Percentiles rank a stretch among this genome's conserved stretches.
Evolutionary conservation across 2,888 invertebrate genomes (phyloP).

Genomic region (Candidula unifasciata): DNA sequence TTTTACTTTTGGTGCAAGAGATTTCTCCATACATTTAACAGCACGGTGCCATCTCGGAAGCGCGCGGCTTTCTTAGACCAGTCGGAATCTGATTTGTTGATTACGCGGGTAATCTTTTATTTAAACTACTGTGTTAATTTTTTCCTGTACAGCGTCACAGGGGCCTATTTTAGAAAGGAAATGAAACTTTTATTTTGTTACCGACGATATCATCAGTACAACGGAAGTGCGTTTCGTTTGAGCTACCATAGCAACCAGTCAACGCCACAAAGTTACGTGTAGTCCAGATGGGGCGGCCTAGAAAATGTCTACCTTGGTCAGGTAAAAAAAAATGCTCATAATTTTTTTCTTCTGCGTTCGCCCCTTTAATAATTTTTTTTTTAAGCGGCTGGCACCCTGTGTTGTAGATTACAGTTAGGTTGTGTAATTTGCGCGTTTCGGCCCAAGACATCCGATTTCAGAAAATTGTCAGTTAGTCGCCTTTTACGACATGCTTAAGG

Average conservation of each 20-base stretch:
- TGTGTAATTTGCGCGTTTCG: too few relatives aligned
- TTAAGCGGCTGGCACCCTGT: too few relatives aligned
- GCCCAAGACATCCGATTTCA: too few relatives aligned
- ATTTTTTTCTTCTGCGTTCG: too few relatives aligned
- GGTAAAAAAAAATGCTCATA: too few relatives aligned
- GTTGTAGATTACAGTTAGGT: too few relatives aligned
- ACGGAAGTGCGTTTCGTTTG: background rate
- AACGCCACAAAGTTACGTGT: constrained; percentile 14
- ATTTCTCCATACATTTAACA: constrained; percentile 46
- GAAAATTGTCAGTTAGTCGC: too few relatives aligned
- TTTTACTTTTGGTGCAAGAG: constrained; percentile 69
- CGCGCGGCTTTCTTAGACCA: constrained; percentile 2
- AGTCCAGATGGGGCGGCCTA: too few relatives aligned
- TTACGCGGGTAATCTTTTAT: constrained; percentile 71
- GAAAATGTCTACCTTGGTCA: too few relatives aligned
- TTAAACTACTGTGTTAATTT: constrained; percentile 74
- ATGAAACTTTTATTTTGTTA: constrained; percentile 66
- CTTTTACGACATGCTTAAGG: too few relatives aligned
- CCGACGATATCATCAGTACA: constrained; percentile 11
- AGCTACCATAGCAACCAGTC: constrained; percentile 17
- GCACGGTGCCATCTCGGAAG: background rate
- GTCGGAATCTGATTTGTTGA: constrained; percentile 41
- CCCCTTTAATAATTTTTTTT: too few relatives aligned
- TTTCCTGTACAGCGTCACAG: constrained; percentile 73
- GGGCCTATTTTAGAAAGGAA: constrained; percentile 72